phyloP scores from a whole-genome alignment of 2,113 vertebrate species.

The Himantopus leucocephalus region DNA sequence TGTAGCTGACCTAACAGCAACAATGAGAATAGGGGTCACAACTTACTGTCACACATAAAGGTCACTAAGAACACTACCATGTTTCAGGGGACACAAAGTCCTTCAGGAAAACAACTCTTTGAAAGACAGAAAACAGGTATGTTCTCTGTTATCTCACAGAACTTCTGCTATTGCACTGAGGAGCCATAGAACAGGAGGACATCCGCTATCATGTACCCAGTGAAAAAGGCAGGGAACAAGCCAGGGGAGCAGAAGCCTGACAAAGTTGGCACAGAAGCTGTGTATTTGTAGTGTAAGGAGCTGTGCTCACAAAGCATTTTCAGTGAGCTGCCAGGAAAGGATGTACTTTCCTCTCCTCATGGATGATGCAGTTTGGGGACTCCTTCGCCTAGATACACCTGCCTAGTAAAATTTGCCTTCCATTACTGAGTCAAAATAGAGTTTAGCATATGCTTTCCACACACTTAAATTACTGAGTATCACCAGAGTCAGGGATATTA shows the following conservation, averaged over 20 bases:
- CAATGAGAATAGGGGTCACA: neutral
- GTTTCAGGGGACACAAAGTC: neutral
- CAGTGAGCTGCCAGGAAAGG: neutral
- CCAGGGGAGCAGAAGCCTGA: neutral
- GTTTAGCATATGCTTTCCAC: neutral
- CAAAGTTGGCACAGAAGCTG: neutral
- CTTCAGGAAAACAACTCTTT: neutral
- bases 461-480: neutral
- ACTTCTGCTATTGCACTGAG: neutral
- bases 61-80: neutral
- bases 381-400: neutral
- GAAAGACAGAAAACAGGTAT: neutral
- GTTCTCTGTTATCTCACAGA: neutral
- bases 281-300: neutral
- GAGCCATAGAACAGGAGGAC: neutral
- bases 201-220: neutral
- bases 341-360: neutral
- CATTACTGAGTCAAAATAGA: neutral
- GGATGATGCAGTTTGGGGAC: neutral
- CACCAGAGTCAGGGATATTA: neutral
- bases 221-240: neutral
- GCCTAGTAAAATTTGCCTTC: neutral
- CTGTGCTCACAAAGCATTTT: neutral
- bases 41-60: neutral
- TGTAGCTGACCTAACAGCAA: conserved; percentile 88